phyloP scores from a whole-genome alignment of 2,888 invertebrate genomes.

The Dilophus febrilis region DNA sequence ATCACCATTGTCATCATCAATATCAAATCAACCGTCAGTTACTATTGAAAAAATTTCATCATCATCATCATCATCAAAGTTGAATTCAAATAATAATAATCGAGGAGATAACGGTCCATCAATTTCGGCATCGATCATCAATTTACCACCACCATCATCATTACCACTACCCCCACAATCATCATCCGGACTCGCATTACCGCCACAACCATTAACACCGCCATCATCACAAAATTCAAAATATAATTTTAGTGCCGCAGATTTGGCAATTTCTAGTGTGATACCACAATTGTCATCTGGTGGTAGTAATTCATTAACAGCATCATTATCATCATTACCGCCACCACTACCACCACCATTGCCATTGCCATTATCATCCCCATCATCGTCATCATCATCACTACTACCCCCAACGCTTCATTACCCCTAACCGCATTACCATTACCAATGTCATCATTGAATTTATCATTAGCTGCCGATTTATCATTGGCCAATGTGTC shows the following conservation, averaged over 20 bases:
- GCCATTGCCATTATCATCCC: too few relatives aligned
- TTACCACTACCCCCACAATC: conserved; percentile 10
- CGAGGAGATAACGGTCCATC: too few relatives aligned
- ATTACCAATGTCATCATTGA: neutral
- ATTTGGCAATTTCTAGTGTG: conserved; percentile 30
- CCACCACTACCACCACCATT: too few relatives aligned
- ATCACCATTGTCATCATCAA: too few relatives aligned
- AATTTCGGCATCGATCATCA: too few relatives aligned
- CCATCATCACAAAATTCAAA: conserved; percentile 15
- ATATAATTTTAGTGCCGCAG: conserved; percentile 30
- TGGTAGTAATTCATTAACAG: neutral
- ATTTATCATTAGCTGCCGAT: conserved; percentile 21
- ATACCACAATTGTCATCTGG: neutral
- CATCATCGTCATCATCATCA: conserved; percentile 6
- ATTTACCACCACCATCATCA: conserved; percentile 21
- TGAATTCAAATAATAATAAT: too few relatives aligned
- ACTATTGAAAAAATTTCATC: neutral
- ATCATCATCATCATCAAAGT: neutral
- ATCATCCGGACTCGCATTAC: neutral
- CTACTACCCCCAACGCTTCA: conserved; percentile 25
- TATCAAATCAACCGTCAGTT: neutral
- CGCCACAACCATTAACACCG: neutral
- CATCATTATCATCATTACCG: conserved; percentile 1
- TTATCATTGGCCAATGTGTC: conserved; percentile 30
- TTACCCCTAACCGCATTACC: conserved; percentile 15